A percentile compares a stretch with the other conserved stretches of the same genome.
These are phyloP conservation scores for Ichneumon xanthorius DNA, from an alignment of 2,888 invertebrate genomes.

Conservation along the genomic window DNA sequence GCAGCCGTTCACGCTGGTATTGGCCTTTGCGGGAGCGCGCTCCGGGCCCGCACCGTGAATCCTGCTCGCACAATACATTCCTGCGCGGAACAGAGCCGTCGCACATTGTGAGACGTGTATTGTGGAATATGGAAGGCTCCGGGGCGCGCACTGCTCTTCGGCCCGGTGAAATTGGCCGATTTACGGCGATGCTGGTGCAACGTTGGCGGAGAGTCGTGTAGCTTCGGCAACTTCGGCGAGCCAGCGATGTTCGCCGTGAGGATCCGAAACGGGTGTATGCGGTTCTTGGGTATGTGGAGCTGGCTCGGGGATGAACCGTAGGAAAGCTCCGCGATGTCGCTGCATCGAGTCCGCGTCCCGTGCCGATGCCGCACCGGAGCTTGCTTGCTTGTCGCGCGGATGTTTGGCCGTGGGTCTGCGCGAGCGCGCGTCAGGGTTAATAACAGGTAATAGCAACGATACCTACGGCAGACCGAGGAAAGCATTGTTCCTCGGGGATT, in stretches of 20 bases:
- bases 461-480: slow-evolving; percentile 36
- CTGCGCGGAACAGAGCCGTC: not conserved
- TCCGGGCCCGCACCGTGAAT: slow-evolving; percentile 28
- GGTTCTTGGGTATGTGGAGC: not conserved
- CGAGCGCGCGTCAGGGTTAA: slow-evolving; percentile 61
- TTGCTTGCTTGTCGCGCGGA: not conserved
- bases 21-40: slow-evolving; percentile 25
- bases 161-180: slow-evolving; percentile 20
- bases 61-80: slow-evolving; percentile 2
- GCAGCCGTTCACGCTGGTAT: slow-evolving; percentile 6
- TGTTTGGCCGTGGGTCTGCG: not conserved
- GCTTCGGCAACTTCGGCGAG: slow-evolving; percentile 10
- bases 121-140: not conserved
- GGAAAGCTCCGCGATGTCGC: slow-evolving; percentile 6
- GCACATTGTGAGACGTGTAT: slow-evolving; percentile 6
- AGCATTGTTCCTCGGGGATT: slow-evolving; percentile 66
- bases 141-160: not conserved
- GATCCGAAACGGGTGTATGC: not conserved
- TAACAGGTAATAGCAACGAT: slow-evolving; percentile 72
- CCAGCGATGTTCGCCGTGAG: slow-evolving; percentile 6
- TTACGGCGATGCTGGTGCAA: slow-evolving; percentile 22
- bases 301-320: not conserved
- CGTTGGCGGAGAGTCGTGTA: not conserved
- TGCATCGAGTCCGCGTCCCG: not conserved
- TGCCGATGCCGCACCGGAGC: slow-evolving; percentile 9